Conservation (phyloP, 2,113 vertebrate species). For the Polypterus senegalus region DNA sequence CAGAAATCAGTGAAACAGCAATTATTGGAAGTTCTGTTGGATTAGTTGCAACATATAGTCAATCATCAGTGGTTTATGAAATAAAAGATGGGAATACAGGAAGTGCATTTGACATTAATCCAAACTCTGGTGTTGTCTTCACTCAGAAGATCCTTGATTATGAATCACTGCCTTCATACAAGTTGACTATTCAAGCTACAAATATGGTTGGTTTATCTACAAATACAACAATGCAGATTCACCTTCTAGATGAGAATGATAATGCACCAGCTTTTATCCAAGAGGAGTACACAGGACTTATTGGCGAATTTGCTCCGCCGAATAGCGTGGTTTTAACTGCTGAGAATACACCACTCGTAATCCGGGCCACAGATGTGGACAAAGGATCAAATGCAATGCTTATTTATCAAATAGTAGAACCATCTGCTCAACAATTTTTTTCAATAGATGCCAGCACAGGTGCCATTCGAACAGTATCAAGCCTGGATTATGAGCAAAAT, state of each 20-base stretch:
- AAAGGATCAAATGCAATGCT: slow-evolving; percentile 78
- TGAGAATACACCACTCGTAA: slow-evolving; percentile 72
- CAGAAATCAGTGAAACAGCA: slow-evolving; percentile 74
- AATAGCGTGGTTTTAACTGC: slow-evolving; percentile 79
- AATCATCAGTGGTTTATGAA: slow-evolving; percentile 85
- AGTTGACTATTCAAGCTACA: slow-evolving; percentile 71
- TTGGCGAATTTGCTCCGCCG: slow-evolving; percentile 75
- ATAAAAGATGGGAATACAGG: slow-evolving; percentile 76
- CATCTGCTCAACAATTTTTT: slow-evolving; percentile 78
- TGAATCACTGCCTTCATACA: slow-evolving; percentile 64
- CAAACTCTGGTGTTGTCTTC: slow-evolving; percentile 80
- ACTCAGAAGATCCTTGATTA: slow-evolving; percentile 78
- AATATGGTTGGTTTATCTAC: slow-evolving; percentile 85
- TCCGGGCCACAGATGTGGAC: slow-evolving; percentile 77
- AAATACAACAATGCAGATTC: slow-evolving; percentile 67
- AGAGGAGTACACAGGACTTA: slow-evolving; percentile 66
- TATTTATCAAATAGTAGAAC: slow-evolving; percentile 87
- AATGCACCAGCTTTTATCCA: slow-evolving; percentile 71
- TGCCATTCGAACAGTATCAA: slow-evolving; percentile 66
- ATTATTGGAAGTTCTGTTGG: slow-evolving; percentile 68
- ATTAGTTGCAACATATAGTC: slow-evolving; percentile 69
- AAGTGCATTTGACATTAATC: slow-evolving; percentile 74
- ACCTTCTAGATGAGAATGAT: slow-evolving; percentile 89
- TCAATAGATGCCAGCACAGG: slow-evolving; percentile 89
- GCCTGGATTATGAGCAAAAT: slow-evolving; percentile 79